phyloP scores from a whole-genome alignment of 2,888 invertebrate genomes.

The Spilosoma lubricipeda region DNA sequence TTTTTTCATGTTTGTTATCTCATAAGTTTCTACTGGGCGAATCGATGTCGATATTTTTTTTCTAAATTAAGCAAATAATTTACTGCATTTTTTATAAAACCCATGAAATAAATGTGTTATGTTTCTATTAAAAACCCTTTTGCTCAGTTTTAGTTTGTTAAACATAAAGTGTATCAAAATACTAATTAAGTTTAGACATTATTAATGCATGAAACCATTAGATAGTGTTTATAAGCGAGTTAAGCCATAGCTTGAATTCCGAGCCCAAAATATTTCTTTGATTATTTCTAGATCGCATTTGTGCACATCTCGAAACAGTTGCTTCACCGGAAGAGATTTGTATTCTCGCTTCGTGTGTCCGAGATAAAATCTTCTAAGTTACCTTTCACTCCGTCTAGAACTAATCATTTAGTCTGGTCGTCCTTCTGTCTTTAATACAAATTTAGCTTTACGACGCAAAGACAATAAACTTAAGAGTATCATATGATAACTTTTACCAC shows the following conservation, averaged over 20 bases:
- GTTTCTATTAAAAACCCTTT: no score
- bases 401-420: conserved; percentile 7
- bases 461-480: not conserved
- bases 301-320: conserved; percentile 15
- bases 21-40: no score
- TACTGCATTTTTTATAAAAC: no score
- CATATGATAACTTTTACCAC: not conserved
- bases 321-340: conserved; percentile 41
- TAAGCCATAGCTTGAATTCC: not conserved
- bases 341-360: conserved; percentile 33
- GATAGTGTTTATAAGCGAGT: not conserved
- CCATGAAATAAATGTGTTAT: no score
- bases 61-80: no score
- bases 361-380: conserved; percentile 40
- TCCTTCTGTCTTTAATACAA: conserved; percentile 13
- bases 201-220: not conserved
- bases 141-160: no score
- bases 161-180: no score
- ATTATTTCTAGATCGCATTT: conserved; percentile 2
- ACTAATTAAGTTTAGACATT: no score
- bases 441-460: not conserved
- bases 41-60: no score
- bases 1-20: no score
- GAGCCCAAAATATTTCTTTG: not conserved
- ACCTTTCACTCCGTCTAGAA: conserved; percentile 27